Evolutionary conservation across 2,797 vertebrate species (phyloP).

Genomic region (Sebastes baramenuke): DNA sequence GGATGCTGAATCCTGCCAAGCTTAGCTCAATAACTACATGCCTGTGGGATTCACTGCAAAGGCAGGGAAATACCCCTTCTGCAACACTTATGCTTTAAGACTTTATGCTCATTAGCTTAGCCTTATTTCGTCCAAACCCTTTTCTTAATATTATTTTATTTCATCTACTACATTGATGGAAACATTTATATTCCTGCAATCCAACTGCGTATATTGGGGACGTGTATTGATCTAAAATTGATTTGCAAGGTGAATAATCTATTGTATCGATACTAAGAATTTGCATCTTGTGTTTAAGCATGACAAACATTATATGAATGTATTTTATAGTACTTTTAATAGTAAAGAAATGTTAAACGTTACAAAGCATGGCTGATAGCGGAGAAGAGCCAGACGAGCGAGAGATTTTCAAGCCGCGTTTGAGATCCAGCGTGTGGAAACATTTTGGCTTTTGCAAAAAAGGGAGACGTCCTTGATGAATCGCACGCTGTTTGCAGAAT

Average conservation of each 20-base stretch:
- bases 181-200: neutral
- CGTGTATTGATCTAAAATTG: neutral
- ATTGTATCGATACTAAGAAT: neutral
- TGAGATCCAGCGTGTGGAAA: neutral
- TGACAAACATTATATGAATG: too few species aligned
- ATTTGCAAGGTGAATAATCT: neutral
- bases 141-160: neutral
- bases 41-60: slow-evolving; percentile 5
- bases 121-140: neutral
- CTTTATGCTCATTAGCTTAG: neutral
- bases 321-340: too few species aligned
- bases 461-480: neutral
- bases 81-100: neutral
- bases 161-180: neutral
- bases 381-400: neutral
- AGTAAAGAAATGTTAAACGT: too few species aligned
- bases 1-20: neutral
- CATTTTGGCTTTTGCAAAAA: neutral
- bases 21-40: neutral
- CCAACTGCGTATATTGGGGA: neutral
- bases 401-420: neutral
- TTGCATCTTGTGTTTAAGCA: too few species aligned
- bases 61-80: neutral
- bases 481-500: neutral
- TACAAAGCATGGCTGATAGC: too few species aligned